Percentiles rank a stretch among this genome's conserved stretches.
Conservation (phyloP, 2,113 vertebrate species). For the Podilymbus podiceps region DNA sequence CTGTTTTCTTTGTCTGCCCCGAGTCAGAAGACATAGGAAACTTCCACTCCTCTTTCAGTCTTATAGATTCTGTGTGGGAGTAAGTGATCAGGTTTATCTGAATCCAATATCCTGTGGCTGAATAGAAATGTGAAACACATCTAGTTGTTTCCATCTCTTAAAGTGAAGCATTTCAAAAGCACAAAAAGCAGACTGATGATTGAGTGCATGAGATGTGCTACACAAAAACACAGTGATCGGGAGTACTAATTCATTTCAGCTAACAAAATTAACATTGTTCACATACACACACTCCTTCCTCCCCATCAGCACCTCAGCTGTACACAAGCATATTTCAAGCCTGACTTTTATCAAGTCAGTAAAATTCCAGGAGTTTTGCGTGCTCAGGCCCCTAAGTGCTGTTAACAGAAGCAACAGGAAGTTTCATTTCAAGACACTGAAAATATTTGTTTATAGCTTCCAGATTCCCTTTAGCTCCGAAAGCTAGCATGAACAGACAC, state of each 20-base stretch:
- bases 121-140: neutral
- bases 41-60: neutral
- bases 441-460: constrained; percentile 35
- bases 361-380: neutral
- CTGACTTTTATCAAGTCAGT: neutral
- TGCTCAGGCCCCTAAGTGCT: neutral
- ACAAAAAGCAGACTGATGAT: neutral
- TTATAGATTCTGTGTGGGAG: neutral
- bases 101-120: neutral
- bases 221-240: neutral
- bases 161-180: neutral
- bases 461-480: neutral
- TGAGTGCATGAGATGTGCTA: neutral
- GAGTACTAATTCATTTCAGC: neutral
- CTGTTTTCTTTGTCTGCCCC: neutral
- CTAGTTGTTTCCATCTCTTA: neutral
- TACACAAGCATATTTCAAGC: neutral
- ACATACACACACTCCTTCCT: neutral
- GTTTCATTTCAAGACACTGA: neutral
- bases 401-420: constrained; percentile 28
- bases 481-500: neutral
- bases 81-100: neutral
- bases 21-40: neutral
- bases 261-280: neutral
- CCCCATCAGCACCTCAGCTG: neutral